Base-by-base conservation (phyloP, 2,113 vertebrate genomes). In the Rhinolophus ferrumequinum region DNA sequence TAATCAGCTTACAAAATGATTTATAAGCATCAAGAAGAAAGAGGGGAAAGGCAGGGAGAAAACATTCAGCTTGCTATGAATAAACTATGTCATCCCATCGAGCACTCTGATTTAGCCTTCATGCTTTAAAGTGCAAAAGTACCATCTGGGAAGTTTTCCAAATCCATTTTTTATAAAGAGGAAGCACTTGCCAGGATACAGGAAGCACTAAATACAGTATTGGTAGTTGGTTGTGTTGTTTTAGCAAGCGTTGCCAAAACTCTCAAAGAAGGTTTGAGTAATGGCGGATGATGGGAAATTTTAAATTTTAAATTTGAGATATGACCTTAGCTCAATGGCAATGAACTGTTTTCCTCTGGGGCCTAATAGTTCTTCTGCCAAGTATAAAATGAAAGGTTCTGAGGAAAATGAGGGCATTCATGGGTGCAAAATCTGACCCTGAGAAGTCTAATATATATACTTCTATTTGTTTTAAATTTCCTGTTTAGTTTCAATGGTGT, bases 1-100 rank as follows among this genome's bases (percentile, higher is more conserved):
- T 81, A 85, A 82, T 81, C 94, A 95, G 62, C 60, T 84, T 87
- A 90, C 16, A 75, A 76, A 76, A 58, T 93, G 54, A 97, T 77
- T 83, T 88, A 81, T 58, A 83, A 94, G 47, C 38, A 84, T 35
- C 26, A 5, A 72, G 82, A 60, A 15, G 22, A 21, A 33, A 56
- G 56, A 69, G 26, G 18, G 18, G 73, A 75, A 56, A 69, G 41
- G 4, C n/a, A 62, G 60, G 33, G 70, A 91, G 62, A 91, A 38
- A 22, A 50, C 72, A 75, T 19, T 70, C 69, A 80, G 67, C 66
- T 82, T 28, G 28, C 44, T 88, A 9, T 83, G 44, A 93, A 28
- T 15, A 44, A 54, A 90, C 44, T 0, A 22, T 50, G 91, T 93
- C 93, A 75, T 47, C n/a, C 18, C 54, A 21, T 56, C 73, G 50